Percentiles rank a stretch among this genome's conserved stretches.
Conservation (phyloP, 1,140 invertebrate genomes). For the Leucophenga varia region DNA sequence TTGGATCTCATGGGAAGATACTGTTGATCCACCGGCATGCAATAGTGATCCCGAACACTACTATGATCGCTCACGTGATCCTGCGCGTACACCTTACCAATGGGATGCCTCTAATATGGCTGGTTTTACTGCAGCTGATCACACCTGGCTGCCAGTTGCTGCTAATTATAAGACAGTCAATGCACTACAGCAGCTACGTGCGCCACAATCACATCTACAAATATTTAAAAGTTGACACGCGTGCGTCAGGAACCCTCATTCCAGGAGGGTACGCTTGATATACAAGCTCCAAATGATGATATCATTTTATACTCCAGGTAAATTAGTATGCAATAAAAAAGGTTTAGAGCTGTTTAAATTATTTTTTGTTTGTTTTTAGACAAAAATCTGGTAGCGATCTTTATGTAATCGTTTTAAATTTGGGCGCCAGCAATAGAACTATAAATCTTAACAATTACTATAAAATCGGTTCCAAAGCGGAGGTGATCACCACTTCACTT, state of each 20-base stretch:
- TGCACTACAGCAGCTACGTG: conserved; percentile 49
- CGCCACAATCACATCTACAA: conserved; percentile 19
- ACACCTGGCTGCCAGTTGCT: conserved; percentile 68
- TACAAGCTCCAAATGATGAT: conserved; percentile 5
- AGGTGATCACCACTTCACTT: conserved; percentile 16
- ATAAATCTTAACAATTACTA: conserved; percentile 1
- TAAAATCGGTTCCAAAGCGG: conserved; percentile 2
- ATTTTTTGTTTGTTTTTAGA: neutral
- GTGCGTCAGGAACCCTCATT: conserved; percentile 18
- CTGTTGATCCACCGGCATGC: conserved; percentile 25
- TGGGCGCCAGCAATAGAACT: conserved; percentile 1
- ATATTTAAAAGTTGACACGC: conserved; percentile 19
- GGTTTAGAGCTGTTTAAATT: neutral
- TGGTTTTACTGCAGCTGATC: conserved; percentile 61
- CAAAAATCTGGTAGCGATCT: neutral
- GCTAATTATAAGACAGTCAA: conserved; percentile 58
- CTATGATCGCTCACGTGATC: conserved; percentile 57
- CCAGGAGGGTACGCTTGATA: conserved; percentile 1
- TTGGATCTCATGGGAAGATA: conserved; percentile 57
- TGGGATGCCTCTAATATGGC: conserved; percentile 62
- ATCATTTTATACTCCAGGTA: conserved; percentile 45
- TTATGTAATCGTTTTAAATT: conserved; percentile 10
- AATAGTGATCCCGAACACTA: conserved; percentile 12
- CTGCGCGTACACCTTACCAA: conserved; percentile 64
- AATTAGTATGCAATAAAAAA: neutral